Evolutionary conservation across 1,140 invertebrate species (phyloP).

Genomic region (Drosophila mojavensis): DNA sequence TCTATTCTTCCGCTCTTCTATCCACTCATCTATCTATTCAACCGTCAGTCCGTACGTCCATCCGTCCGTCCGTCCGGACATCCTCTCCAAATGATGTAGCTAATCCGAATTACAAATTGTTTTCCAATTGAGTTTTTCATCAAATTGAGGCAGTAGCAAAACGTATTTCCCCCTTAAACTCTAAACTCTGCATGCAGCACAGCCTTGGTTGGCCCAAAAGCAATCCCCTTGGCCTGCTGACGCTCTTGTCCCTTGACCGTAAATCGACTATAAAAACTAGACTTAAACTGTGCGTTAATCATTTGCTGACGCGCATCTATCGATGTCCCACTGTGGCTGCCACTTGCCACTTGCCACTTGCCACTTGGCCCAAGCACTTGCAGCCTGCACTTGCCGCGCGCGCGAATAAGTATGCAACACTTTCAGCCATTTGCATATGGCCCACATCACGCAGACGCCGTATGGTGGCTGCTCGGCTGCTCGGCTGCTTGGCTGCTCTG

Average conservation of each 20-base stretch:
- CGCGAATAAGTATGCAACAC: constrained; percentile 32
- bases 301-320: neutral
- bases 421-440: constrained; percentile 59
- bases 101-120: no score
- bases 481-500: neutral
- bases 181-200: no score
- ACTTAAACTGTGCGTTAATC: neutral
- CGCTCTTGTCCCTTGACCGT: neutral
- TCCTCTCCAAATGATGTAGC: no score
- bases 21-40: no score
- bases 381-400: neutral
- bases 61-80: no score
- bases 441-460: constrained; percentile 60
- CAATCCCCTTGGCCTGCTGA: no score
- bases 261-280: constrained; percentile 2
- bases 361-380: neutral
- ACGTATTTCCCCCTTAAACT: no score
- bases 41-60: no score
- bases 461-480: constrained; percentile 31
- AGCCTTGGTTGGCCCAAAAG: no score
- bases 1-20: no score
- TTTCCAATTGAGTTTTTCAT: no score
- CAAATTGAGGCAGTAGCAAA: no score
- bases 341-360: neutral
- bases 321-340: neutral